Percentiles rank a stretch among this genome's conserved stretches.
Evolutionary conservation across 1,140 invertebrate genomes (phyloP).

Genomic region (Euwallacea fornicatus): DNA sequence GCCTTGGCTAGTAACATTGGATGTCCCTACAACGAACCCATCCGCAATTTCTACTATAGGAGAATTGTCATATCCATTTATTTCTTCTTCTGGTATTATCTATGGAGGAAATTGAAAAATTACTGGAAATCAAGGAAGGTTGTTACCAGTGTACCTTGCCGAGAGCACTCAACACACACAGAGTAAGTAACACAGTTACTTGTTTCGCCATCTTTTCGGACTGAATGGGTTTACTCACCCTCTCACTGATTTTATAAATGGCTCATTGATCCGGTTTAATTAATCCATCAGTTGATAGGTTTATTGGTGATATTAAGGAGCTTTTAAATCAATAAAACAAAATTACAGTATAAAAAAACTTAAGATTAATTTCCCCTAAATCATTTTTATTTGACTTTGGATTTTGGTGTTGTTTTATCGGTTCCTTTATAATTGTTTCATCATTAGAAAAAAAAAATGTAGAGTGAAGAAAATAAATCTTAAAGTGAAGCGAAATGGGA

Average conservation of each 20-base stretch:
- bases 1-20: neutral
- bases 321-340: neutral
- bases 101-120: neutral
- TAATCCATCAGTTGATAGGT: neutral
- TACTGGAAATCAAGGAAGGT: neutral
- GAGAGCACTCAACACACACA: slow-evolving; percentile 7
- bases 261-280: neutral
- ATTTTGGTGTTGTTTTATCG: neutral
- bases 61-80: neutral
- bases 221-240: neutral
- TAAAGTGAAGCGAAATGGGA: too few relatives aligned
- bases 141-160: slow-evolving; percentile 15
- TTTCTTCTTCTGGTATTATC: slow-evolving; percentile 16
- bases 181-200: neutral
- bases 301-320: neutral
- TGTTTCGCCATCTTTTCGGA: neutral
- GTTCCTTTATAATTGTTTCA: neutral
- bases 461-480: too few relatives aligned
- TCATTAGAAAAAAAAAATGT: too few relatives aligned
- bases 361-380: neutral
- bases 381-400: neutral
- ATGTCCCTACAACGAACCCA: slow-evolving; percentile 29
- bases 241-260: neutral
- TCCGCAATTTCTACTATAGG: slow-evolving; percentile 21
- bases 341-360: neutral